phyloP scores from a whole-genome alignment of 1,140 invertebrate genomes.

The Listronotus oregonensis region DNA sequence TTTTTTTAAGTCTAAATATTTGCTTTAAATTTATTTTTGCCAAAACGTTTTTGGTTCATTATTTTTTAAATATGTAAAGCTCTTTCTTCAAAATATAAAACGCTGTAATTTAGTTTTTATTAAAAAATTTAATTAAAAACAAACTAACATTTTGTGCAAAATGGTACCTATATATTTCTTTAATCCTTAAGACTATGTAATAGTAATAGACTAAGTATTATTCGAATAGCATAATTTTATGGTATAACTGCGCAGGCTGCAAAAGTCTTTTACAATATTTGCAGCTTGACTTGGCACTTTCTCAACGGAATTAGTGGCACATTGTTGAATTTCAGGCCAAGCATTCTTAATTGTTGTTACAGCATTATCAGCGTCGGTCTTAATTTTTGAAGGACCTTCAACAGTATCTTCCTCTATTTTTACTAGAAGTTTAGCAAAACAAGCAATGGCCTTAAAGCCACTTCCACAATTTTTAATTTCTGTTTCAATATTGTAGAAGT shows the following conservation, averaged over 20 bases:
- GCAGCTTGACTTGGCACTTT: conserved; percentile 13
- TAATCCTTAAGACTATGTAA: too few relatives aligned
- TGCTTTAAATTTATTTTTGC: too few relatives aligned
- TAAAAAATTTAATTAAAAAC: too few relatives aligned
- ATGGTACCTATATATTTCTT: too few relatives aligned
- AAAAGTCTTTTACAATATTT: conserved; percentile 10
- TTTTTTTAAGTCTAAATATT: too few relatives aligned
- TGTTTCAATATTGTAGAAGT: conserved; percentile 16
- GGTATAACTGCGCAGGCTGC: conserved; percentile 6
- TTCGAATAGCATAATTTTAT: neutral
- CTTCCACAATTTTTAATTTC: conserved; percentile 26
- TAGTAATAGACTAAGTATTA: too few relatives aligned
- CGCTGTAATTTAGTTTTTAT: too few relatives aligned
- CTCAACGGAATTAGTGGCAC: conserved; percentile 9
- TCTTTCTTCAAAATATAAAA: too few relatives aligned
- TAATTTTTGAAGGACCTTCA: conserved; percentile 13
- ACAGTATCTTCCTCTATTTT: conserved; percentile 17
- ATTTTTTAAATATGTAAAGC: too few relatives aligned
- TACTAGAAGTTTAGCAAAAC: conserved; percentile 6
- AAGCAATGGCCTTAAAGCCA: conserved; percentile 9
- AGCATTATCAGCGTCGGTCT: neutral
- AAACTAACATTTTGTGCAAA: too few relatives aligned
- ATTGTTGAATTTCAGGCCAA: conserved; percentile 16
- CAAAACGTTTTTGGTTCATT: too few relatives aligned
- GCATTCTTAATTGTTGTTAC: conserved; percentile 7